Base-by-base conservation (phyloP, 2,888 invertebrate genomes). In the Lasioglossum oenotherae region DNA sequence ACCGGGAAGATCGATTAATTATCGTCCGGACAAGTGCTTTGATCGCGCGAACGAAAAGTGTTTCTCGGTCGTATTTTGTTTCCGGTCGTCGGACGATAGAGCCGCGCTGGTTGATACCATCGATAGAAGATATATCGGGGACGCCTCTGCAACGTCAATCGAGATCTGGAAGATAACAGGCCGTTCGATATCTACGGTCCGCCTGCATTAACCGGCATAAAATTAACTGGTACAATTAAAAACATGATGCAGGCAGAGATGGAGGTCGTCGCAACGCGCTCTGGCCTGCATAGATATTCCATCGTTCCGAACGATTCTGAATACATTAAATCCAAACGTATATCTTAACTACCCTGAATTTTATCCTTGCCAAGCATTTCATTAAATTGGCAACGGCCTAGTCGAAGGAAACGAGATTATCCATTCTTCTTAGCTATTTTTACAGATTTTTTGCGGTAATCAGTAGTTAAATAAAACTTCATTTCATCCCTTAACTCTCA, bases 131-230 rank as follows among this genome's bases (percentile, higher is more conserved):
- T 89, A 91, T 85, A 89, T 91, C 88, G 89, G 83, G 91, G 81
- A 87, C 85, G 89, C 82, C 83, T 80, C 88, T 75, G 91, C 91
- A 89, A 87, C 89, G 90, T 91, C 90, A 91, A 91, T 91, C 90
- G 87, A 86, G 86, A 86, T 86, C 64, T 12, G 78, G 12, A 75
- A 73, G 86, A 91, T 91, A 91, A 76, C 78, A 4, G 78, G 78
- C 49, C 86, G 87, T 85, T 87, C 88, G 89, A 91, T 91, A 91
- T 84, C 81, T 71, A n/a, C 67, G 78, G 60, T 72, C 83, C 80
- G 71, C 81, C 71, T 74, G 72, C 79, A 86, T 86, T 85, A 85
- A 81, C 71, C 85, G 79, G 81, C 79, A 85, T 85, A 69, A 77
- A 77, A 85, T 86, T 86, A 86, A 80, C 86, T 53, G 80, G 44